A percentile compares a stretch with the other conserved stretches of the same genome.
Conservation (phyloP, 2,888 invertebrate genomes). For the Tolmerus cingulatus region DNA sequence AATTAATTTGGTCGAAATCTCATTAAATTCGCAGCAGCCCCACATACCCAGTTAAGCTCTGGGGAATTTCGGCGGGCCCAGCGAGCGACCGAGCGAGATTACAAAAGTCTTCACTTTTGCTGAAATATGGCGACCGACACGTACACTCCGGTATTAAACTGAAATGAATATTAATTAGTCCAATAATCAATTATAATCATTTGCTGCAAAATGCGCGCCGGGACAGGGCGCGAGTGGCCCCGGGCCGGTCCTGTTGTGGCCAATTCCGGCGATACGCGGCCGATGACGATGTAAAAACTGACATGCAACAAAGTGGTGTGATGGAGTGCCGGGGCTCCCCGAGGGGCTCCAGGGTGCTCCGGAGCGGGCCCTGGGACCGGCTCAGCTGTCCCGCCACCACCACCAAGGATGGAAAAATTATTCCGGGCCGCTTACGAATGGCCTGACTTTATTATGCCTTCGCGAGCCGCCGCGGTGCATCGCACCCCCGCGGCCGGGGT, state of each 20-base stretch:
- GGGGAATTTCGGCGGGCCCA: slow-evolving; percentile 1
- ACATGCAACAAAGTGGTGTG: slow-evolving; percentile 20
- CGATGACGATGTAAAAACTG: slow-evolving; percentile 3
- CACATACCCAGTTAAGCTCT: slow-evolving; percentile 11
- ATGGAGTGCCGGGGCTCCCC: background rate
- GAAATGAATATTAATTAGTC: slow-evolving; percentile 40
- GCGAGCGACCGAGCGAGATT: slow-evolving; percentile 19
- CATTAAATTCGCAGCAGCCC: slow-evolving; percentile 62
- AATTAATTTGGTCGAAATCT: slow-evolving; percentile 65
- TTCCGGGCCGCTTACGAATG: slow-evolving; percentile 8
- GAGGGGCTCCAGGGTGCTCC: background rate
- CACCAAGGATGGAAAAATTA: slow-evolving; percentile 6
- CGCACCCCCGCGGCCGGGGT: background rate
- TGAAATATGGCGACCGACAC: slow-evolving; percentile 36
- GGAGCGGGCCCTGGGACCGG: background rate
- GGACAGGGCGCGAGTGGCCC: background rate
- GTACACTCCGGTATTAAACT: slow-evolving; percentile 35
- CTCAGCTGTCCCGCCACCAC: background rate
- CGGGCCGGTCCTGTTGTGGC: background rate
- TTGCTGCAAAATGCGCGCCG: background rate
- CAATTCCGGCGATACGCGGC: background rate
- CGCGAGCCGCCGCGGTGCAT: background rate
- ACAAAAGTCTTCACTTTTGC: slow-evolving; percentile 43
- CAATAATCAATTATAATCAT: slow-evolving; percentile 40
- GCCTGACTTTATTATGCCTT: slow-evolving; percentile 22